phyloP scores from a whole-genome alignment of 2,888 invertebrate species.

The Invenusta paracnida region DNA sequence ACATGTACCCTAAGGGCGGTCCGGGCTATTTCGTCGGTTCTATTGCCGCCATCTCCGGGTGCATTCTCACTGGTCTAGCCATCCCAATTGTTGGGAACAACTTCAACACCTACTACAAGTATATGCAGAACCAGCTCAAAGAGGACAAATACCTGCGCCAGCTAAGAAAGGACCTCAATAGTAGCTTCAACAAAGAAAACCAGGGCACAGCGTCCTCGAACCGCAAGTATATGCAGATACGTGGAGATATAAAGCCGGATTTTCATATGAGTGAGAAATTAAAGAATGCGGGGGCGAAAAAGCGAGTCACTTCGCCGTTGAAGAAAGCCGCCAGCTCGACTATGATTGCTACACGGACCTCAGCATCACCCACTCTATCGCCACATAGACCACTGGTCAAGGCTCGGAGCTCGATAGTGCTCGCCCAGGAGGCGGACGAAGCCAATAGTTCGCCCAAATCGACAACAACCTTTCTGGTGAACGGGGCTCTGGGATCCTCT shows the following conservation, averaged over 20 bases:
- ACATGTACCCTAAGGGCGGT: slow-evolving; percentile 42
- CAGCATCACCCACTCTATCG: not conserved
- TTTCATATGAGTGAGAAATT: not conserved
- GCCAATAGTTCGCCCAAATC: not conserved
- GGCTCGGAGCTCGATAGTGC: slow-evolving; percentile 7
- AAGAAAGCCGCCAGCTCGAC: not conserved
- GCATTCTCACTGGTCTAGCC: slow-evolving; percentile 43
- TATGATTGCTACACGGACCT: not conserved
- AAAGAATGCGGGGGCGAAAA: not conserved
- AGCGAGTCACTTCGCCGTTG: not conserved
- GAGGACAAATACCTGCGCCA: slow-evolving; percentile 45
- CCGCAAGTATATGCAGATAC: slow-evolving; percentile 7
- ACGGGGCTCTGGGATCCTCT: no score
- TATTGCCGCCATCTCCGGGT: slow-evolving; percentile 43
- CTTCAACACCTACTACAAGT: slow-evolving; percentile 45
- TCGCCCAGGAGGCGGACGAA: not conserved
- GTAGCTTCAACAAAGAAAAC: not conserved
- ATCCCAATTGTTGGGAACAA: slow-evolving; percentile 46
- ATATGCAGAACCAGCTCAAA: slow-evolving; percentile 45
- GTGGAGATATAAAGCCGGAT: not conserved
- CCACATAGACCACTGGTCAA: not conserved
- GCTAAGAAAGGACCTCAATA: slow-evolving; percentile 39
- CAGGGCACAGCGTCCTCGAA: not conserved
- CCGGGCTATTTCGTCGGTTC: slow-evolving; percentile 44
- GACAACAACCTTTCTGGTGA: not conserved